These are phyloP conservation scores for Archips crataeganus DNA, from an alignment of 2,888 invertebrate species.

Conservation along the genomic window DNA sequence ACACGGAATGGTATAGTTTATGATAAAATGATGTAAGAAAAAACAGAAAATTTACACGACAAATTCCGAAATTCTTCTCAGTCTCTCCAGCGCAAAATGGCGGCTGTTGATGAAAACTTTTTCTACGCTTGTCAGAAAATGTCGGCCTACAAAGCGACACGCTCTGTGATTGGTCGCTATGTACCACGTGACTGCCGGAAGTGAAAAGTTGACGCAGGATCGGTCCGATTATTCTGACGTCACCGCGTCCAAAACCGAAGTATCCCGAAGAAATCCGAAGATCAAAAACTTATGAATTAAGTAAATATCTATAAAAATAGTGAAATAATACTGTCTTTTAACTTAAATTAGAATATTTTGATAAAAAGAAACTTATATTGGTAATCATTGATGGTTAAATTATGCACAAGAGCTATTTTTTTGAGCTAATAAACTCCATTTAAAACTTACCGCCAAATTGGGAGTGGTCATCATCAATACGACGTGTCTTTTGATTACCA, in stretches of 20 bases:
- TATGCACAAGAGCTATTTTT: conserved; percentile 22
- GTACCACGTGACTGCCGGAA: conserved; percentile 84
- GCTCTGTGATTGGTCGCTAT: conserved; percentile 74
- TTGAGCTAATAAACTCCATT: conserved; percentile 47
- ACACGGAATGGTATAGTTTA: conserved; percentile 86
- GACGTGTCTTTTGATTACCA: conserved; percentile 75
- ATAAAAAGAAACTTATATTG: conserved; percentile 7
- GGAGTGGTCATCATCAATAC: conserved; percentile 83
- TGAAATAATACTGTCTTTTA: background rate
- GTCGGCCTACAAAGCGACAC: conserved; percentile 82
- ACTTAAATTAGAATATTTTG: conserved; percentile 7
- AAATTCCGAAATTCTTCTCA: conserved; percentile 91
- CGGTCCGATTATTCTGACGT: conserved; percentile 80
- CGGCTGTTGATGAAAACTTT: conserved; percentile 98
- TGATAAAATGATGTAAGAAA: conserved; percentile 86
- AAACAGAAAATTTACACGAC: conserved; percentile 89
- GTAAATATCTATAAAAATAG: conserved; percentile 19
- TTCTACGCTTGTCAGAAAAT: conserved; percentile 97
- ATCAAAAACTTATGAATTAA: conserved; percentile 39
- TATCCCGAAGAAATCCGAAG: conserved; percentile 67
- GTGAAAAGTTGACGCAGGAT: conserved; percentile 76
- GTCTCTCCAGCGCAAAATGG: conserved; percentile 95
- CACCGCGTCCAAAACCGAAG: conserved; percentile 74
- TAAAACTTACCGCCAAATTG: conserved; percentile 75
- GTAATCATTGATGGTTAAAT: conserved; percentile 20